Percentiles rank a stretch among this genome's conserved stretches.
Evolutionary conservation across 2,888 invertebrate genomes (phyloP).

Genomic region (Anthrax anthrax): DNA sequence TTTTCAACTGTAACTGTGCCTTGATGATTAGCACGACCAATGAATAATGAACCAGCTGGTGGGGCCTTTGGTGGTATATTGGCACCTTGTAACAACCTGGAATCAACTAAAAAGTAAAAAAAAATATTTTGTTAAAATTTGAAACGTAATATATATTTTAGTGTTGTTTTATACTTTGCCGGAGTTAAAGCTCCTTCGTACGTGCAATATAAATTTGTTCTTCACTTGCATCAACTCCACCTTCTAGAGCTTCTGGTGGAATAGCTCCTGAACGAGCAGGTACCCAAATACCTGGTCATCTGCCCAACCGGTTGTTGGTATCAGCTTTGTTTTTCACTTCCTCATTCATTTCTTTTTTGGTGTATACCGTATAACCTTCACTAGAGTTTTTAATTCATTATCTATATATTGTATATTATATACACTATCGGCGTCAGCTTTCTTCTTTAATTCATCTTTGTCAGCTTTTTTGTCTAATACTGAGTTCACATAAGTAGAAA

Average conservation of each 20-base stretch:
- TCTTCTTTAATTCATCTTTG: too few relatives aligned
- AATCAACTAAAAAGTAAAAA: conserved; percentile 32
- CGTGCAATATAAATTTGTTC: conserved; percentile 52
- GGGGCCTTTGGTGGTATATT: conserved; percentile 61
- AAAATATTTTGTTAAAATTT: neutral
- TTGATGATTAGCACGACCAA: conserved; percentile 65
- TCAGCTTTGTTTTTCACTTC: too few relatives aligned
- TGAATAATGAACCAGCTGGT: conserved; percentile 56
- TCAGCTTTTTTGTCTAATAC: too few relatives aligned
- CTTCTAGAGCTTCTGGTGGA: conserved; percentile 56
- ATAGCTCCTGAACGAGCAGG: conserved; percentile 45
- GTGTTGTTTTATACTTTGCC: conserved; percentile 41
- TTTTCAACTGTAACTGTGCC: conserved; percentile 66
- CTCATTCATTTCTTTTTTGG: too few relatives aligned
- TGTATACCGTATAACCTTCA: too few relatives aligned
- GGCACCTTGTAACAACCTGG: conserved; percentile 52
- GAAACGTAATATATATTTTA: neutral
- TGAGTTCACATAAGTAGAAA: too few relatives aligned
- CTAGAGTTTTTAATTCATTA: too few relatives aligned
- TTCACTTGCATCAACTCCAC: conserved; percentile 42
- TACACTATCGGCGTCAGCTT: too few relatives aligned
- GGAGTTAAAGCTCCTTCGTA: conserved; percentile 60
- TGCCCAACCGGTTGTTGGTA: conserved; percentile 14
- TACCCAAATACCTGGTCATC: conserved; percentile 42
- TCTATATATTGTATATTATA: too few relatives aligned